These are phyloP conservation scores for Orthonyx spaldingii DNA, from an alignment of 2,113 vertebrate genomes.

Conservation along the genomic window DNA sequence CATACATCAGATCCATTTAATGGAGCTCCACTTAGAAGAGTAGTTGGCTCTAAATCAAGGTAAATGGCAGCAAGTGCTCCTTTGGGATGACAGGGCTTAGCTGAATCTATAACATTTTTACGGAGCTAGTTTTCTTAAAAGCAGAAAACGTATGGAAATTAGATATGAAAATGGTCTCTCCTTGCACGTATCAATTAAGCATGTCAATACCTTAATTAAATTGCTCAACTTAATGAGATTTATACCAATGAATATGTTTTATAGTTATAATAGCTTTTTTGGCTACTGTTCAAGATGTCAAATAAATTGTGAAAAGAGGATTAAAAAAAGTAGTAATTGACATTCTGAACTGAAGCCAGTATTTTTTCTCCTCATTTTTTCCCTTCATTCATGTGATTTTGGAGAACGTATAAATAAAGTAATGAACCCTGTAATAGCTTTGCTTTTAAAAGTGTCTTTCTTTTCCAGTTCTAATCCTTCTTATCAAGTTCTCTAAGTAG, in stretches of 20 bases:
- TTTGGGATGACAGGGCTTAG: constrained; percentile 77
- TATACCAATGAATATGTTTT: constrained; percentile 95
- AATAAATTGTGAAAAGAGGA: constrained; percentile 89
- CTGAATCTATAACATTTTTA: constrained; percentile 81
- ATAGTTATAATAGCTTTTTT: constrained; percentile 99
- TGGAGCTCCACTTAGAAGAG: constrained; percentile 74
- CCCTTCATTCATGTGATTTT: constrained; percentile 73
- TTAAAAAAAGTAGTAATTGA: constrained; percentile 76
- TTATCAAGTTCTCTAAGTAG: constrained; percentile 66
- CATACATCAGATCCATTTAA: constrained; percentile 80
- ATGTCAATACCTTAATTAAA: constrained; percentile 99
- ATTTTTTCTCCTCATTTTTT: constrained; percentile 58
- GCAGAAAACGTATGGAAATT: constrained; percentile 86
- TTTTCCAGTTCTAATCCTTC: constrained; percentile 67
- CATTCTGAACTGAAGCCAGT: constrained; percentile 74
- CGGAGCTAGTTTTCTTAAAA: constrained; percentile 70
- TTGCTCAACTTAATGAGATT: constrained; percentile 96
- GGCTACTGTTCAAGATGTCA: constrained; percentile 90
- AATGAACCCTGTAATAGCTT: constrained; percentile 70
- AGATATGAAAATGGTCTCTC: constrained; percentile 87
- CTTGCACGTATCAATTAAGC: constrained; percentile 96
- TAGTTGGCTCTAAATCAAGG: constrained; percentile 85
- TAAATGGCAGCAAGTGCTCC: constrained; percentile 89
- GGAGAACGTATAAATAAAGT: constrained; percentile 70
- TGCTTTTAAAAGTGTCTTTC: constrained; percentile 63